These are phyloP conservation scores for Schizaphis graminum DNA, from an alignment of 2,888 invertebrate genomes.

Conservation along the genomic window DNA sequence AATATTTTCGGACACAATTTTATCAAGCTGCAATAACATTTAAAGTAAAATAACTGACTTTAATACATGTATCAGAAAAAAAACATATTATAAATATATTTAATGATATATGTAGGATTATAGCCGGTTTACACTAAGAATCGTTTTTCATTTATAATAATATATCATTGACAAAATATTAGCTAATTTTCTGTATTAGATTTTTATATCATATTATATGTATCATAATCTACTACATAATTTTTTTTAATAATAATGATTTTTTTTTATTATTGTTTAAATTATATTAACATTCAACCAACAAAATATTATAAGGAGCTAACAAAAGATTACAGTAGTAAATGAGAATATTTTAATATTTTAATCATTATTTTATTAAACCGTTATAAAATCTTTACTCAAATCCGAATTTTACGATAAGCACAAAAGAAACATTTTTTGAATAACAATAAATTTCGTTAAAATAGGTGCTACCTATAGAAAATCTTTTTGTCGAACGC, in stretches of 20 bases:
- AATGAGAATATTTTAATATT: constrained; percentile 27
- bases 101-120: too few species aligned
- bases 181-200: background rate
- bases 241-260: background rate
- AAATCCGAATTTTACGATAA: background rate
- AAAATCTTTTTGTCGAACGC: background rate
- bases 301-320: background rate
- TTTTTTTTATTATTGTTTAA: background rate
- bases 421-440: constrained; percentile 29
- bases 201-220: background rate
- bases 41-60: too few species aligned
- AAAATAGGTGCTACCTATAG: background rate
- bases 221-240: background rate
- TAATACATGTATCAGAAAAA: too few species aligned
- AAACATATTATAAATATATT: too few species aligned
- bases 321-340: background rate
- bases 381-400: background rate
- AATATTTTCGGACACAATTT: too few species aligned
- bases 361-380: constrained; percentile 33
- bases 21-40: too few species aligned
- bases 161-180: too few species aligned
- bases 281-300: constrained; percentile 3
- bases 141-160: too few species aligned
- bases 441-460: constrained; percentile 46
- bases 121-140: too few species aligned